Base-by-base conservation (phyloP, 2,888 invertebrate species). In the Druceiella hillmani region DNA sequence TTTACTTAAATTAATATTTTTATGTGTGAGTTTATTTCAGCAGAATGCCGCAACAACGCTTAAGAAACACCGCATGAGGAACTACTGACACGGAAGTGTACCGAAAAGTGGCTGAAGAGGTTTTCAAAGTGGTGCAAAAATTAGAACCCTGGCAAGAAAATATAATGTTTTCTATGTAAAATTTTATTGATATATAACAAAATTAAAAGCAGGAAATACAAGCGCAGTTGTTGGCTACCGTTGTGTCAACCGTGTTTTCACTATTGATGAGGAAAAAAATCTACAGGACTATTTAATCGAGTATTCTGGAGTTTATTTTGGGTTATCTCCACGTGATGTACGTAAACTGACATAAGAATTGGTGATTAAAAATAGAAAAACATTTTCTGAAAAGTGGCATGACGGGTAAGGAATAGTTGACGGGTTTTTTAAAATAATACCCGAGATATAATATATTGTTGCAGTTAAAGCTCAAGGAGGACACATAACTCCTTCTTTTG, bases 391-490 rank as follows among this genome's bases (percentile, higher is more conserved):
- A n/a, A 33, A 37, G 36, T 39, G 39, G 36, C 9, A 41, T 40
- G 37, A 33, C 37, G 5, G 35, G 39, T 11, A 29, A 40, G 25
- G 31, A 42, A 35, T 36, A 27, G 40, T 41, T 40, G 11, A 14
- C 36, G 4, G 35, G 40, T 16, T 40, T 42, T 29, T 40, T 42
- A 24, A 40, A 40, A 34, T n/a, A 27, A n/a, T n/a, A n/a, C n/a
- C n/a, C n/a, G n/a, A n/a, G n/a, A n/a, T 40, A 28, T 33, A 36
- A 33, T 36, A 33, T 29, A 40, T 40, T 36, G 33, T 36, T 36
- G 39, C 43, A 13, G 30, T 36, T 17, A 40, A 36, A 26, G 43
- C 43, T 36, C 22, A 38, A 36, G 40, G 43, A 25, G 33, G 33
- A 33, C 13, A 26, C 13, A 34, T 26, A 16, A n/a, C n/a, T n/a